Conservation (phyloP, 2,113 vertebrate species). For the Xiphophorus hellerii region DNA sequence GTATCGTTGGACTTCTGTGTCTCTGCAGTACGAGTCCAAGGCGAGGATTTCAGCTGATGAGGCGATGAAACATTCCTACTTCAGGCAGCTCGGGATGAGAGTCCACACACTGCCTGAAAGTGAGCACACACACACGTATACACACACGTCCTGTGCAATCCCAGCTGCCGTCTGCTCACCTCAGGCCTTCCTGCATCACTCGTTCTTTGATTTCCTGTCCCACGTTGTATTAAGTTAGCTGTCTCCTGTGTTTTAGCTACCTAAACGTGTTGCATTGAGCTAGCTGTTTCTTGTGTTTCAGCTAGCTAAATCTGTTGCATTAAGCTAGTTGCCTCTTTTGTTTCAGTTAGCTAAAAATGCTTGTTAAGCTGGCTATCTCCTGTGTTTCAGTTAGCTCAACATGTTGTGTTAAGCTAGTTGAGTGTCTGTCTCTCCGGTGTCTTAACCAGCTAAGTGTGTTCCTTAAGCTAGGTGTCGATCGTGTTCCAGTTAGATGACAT, state of each 20-base stretch:
- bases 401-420: no score
- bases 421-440: not conserved
- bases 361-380: no score
- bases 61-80: slow-evolving; percentile 96
- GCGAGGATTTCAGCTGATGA: slow-evolving; percentile 97
- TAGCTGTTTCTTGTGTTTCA: no score
- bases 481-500: no score
- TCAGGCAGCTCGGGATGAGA: slow-evolving; percentile 93
- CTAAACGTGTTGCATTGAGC: no score
- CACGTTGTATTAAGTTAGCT: not conserved
- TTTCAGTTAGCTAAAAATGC: no score
- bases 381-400: no score
- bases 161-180: not conserved
- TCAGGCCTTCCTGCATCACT: not conserved
- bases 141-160: no score
- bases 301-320: no score
- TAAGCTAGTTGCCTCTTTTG: no score
- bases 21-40: slow-evolving; percentile 93
- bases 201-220: not conserved
- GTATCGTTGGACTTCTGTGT: slow-evolving; percentile 18
- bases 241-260: slow-evolving; percentile 73
- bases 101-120: slow-evolving; percentile 92
- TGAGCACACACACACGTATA: slow-evolving; percentile 72
- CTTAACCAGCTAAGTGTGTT: no score
- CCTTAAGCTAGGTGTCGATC: no score